These are phyloP conservation scores for Delia radicum DNA, from an alignment of 1,140 invertebrate species.

Conservation along the genomic window DNA sequence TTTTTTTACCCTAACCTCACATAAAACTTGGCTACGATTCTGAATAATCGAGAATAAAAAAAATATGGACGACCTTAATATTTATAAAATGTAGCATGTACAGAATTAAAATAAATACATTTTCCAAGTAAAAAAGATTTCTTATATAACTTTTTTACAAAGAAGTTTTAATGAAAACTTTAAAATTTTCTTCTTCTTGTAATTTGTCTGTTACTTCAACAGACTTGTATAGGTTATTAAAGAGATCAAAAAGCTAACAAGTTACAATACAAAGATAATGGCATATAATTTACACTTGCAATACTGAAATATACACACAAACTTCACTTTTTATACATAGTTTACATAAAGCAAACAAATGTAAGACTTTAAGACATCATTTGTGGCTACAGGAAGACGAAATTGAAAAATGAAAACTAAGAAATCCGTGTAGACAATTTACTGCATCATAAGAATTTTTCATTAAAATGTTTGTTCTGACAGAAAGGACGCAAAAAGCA, in stretches of 20 bases:
- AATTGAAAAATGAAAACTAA: not conserved
- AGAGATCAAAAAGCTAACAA: not conserved
- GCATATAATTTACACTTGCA: not conserved
- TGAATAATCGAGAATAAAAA: no score
- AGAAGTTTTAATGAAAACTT: no score
- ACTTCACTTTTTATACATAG: not conserved
- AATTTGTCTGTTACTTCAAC: not conserved
- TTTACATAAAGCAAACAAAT: not conserved
- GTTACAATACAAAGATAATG: not conserved
- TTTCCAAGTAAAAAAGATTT: no score
- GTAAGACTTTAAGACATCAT: not conserved
- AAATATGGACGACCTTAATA: no score
- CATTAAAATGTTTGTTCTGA: constrained; percentile 1
- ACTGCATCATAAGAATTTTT: not conserved
- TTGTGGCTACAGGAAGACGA: not conserved
- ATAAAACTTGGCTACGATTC: no score
- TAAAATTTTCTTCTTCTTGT: not conserved
- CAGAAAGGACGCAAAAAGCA: not conserved
- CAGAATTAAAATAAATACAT: no score
- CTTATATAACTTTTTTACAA: no score
- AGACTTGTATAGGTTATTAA: not conserved
- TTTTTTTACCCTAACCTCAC: no score
- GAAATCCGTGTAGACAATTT: not conserved
- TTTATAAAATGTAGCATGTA: no score
- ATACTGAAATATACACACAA: not conserved